Base-by-base conservation (phyloP, 2,888 invertebrate genomes). In the Aricia artaxerxes region DNA sequence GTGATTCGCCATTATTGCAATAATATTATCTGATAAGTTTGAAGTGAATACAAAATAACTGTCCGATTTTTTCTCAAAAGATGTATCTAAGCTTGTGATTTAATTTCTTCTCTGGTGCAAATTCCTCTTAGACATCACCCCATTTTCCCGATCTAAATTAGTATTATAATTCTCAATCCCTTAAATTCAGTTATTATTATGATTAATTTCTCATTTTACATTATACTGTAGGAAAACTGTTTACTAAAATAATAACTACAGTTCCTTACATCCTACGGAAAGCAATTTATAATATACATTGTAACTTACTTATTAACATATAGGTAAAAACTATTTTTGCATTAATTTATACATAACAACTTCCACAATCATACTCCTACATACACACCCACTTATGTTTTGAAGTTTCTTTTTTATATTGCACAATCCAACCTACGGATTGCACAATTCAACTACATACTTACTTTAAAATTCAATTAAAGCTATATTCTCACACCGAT, bases 381-480 rank as follows among this genome's bases (percentile, higher is more conserved):
- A 76, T 76, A 31, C 31, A 76, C 76, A 57, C 76, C 76, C 53
- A 76, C 76, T 57, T 35, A 75, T 75, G 76, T 76, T 76, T 76
- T 76, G 13, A 76, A 76, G 76, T 76, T 76, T 76, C 76, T 76
- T 76, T 76, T 76, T 76, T 76, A 76, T 31, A 53, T 76, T 76
- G 76, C 76, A 76, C 76, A 76, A 76, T 76, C 76, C 76, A 76
- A 76, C 76, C 57, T 76, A 53, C 76, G 49, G 76, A 35, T 76
- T 76, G 76, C 76, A 76, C 76, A 76, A 76, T 53, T 76, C 7
- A 76, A 53, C 57, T 76, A 16, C 76, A n/a, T 76, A 57, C 53
- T 53, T 75, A 24, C 24, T 31, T 31, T 6, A 35, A 69, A 69
- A 35, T 53, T 53, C 76, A 6, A 31, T n/a, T 53, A 49, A 53